Base-by-base conservation (phyloP, 2,888 invertebrate species). In the Watsonalla binaria region DNA sequence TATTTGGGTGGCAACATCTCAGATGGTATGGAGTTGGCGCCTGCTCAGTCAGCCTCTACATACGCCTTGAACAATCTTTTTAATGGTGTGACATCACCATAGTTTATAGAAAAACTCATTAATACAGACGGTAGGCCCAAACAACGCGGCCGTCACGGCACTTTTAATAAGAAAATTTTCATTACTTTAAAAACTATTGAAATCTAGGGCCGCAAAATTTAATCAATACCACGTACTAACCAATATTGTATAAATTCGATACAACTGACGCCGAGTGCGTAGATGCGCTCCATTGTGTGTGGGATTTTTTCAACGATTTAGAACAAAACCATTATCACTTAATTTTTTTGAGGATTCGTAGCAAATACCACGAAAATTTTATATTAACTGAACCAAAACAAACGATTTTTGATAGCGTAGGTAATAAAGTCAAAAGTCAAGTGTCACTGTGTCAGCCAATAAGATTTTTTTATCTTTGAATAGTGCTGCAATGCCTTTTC, bases 241-340 rank as follows among this genome's bases (percentile, higher is more conserved):
- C 85, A 79, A 42, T 83, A 63, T 58, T 89, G 89, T 6, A 87
- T 59, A 24, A 71, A 63, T 63, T 86, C 75, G 11, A 88, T 88
- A 48, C 75, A 74, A 5, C 71, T 57, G 0, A 89, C 70, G 5
- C 87, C 89, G 8, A 86, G 58, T 0, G 82, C 87, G 72, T 87
- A 84, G 0, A 89, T 46, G 47, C 78, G 80, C 58, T 89, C 88
- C 87, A 87, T 88, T 54, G 47, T 71, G 55, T 46, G 46, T 45
- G 13, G 42, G 24, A 46, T 13, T 49, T 49, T 6, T n/a, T 14
- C 42, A 47, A 51, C n/a, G 42, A 56, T 54, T 61, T 54, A 63
- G 55, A 57, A 54, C 45, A 45, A 47, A 48, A 35, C 7, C 35
- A 13, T 35, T 47, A 24, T 24, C 24, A 24, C 24, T 47, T 48